phyloP scores from a whole-genome alignment of 2,113 vertebrate genomes.

The Xenopus laevis region DNA sequence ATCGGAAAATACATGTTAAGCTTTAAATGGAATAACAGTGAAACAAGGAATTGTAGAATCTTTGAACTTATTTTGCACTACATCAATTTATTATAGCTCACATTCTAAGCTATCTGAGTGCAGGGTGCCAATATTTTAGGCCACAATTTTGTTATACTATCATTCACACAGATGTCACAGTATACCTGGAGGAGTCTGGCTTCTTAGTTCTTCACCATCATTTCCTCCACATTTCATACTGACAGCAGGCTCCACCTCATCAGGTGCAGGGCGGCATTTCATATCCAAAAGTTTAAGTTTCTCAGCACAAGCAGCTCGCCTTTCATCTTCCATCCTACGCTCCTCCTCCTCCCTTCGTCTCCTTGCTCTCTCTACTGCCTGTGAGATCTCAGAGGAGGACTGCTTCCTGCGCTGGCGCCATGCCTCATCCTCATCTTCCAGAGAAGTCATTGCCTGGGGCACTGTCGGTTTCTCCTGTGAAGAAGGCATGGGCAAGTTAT shows the following conservation, averaged over 20 bases:
- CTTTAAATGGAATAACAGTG: too few relatives aligned
- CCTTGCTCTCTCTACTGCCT: constrained; percentile 83
- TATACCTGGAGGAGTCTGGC: constrained; percentile 15
- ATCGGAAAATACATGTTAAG: too few relatives aligned
- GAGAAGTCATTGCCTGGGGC: constrained; percentile 54
- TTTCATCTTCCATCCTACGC: constrained; percentile 86
- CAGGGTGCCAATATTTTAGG: too few relatives aligned
- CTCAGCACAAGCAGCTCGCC: constrained; percentile 84
- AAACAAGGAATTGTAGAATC: too few relatives aligned
- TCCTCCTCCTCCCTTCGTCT: constrained; percentile 85
- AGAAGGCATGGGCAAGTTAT: too few relatives aligned
- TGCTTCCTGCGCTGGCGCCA: constrained; percentile 90
- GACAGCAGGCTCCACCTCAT: constrained; percentile 1
- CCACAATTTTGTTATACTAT: too few relatives aligned
- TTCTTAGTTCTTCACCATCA: not conserved
- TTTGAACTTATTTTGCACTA: too few relatives aligned
- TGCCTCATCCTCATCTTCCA: constrained; percentile 85
- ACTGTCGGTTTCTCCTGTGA: constrained; percentile 51
- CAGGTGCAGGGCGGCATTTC: constrained; percentile 61
- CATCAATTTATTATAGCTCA: too few relatives aligned
- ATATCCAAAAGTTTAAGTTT: constrained; percentile 87
- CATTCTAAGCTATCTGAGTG: too few relatives aligned
- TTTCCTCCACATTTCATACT: not conserved
- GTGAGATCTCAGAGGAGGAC: constrained; percentile 83
- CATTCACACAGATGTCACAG: too few relatives aligned